Evolutionary conservation across 2,888 invertebrate species (phyloP).

Genomic region (Ischnura elegans): DNA sequence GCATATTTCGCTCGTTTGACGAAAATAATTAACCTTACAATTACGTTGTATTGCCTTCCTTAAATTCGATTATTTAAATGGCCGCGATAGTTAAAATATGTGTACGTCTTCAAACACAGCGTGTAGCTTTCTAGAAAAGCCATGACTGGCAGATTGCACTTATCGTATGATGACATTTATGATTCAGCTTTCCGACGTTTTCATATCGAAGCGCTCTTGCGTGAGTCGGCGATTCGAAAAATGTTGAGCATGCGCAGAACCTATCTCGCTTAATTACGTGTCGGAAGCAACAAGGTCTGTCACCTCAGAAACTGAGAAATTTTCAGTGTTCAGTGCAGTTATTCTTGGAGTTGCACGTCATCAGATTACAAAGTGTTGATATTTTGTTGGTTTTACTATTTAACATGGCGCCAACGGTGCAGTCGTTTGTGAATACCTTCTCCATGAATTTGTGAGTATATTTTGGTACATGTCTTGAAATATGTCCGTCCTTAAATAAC

Average conservation of each 20-base stretch:
- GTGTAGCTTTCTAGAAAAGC: neutral
- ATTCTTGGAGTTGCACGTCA: neutral
- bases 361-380: neutral
- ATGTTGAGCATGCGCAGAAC: neutral
- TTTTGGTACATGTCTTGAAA: slow-evolving; percentile 23
- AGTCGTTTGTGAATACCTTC: slow-evolving; percentile 83
- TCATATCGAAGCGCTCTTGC: neutral
- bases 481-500: neutral
- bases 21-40: too few relatives aligned
- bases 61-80: too few relatives aligned
- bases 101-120: too few relatives aligned
- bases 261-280: neutral
- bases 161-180: neutral
- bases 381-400: neutral
- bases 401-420: neutral
- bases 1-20: too few relatives aligned
- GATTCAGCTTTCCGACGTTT: slow-evolving; percentile 2
- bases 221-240: neutral
- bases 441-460: slow-evolving; percentile 85
- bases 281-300: slow-evolving; percentile 23
- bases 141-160: too few relatives aligned
- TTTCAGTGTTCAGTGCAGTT: neutral
- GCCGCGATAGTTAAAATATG: too few relatives aligned
- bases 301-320: slow-evolving; percentile 15
- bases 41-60: too few relatives aligned